Percentiles rank a stretch among this genome's conserved stretches.
These are phyloP conservation scores for Pissodes strobi DNA, from an alignment of 1,140 invertebrate genomes.

Conservation along the genomic window DNA sequence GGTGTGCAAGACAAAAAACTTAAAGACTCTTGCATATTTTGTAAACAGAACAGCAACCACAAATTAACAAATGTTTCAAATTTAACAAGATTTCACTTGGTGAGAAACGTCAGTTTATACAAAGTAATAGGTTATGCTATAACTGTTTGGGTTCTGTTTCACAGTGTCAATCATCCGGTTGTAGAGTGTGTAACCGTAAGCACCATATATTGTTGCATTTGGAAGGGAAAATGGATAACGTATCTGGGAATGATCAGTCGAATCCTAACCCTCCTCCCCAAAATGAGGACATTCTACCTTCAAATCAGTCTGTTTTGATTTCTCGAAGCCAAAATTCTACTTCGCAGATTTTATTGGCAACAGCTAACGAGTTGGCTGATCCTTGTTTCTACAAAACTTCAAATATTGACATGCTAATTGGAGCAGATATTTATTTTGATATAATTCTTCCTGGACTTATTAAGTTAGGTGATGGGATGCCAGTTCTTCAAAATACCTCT, in stretches of 20 bases:
- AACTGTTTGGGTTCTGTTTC: not conserved
- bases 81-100: not conserved
- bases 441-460: slow-evolving; percentile 1
- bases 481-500: too few species aligned
- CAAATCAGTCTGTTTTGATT: not conserved
- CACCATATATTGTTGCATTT: not conserved
- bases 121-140: not conserved
- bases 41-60: not conserved
- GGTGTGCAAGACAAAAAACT: not conserved
- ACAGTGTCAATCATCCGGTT: not conserved
- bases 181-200: not conserved
- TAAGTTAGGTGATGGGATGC: slow-evolving; percentile 1
- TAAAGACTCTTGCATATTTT: not conserved
- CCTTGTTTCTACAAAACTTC: slow-evolving; percentile 4
- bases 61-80: not conserved
- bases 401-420: slow-evolving; percentile 13
- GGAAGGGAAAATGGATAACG: too few species aligned
- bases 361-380: slow-evolving; percentile 4
- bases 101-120: not conserved
- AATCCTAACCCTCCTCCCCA: too few species aligned
- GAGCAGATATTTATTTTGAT: too few species aligned
- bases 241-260: too few species aligned
- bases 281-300: too few species aligned
- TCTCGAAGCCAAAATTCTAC: not conserved
- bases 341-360: not conserved